A percentile compares a stretch with the other conserved stretches of the same genome.
These are phyloP conservation scores for Globia sparganii DNA, from an alignment of 2,888 invertebrate genomes.

Conservation along the genomic window DNA sequence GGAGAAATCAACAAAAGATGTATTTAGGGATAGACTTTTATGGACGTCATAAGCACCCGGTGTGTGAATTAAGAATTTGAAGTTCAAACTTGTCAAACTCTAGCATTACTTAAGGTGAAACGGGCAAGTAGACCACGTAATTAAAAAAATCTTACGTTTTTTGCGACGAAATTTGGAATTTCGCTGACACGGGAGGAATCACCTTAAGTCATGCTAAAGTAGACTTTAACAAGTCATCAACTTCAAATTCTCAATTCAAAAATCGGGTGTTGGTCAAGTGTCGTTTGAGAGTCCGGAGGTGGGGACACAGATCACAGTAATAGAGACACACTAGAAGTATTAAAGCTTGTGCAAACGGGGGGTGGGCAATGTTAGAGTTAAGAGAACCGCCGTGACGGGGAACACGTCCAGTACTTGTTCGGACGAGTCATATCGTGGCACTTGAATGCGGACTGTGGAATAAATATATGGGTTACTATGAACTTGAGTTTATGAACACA, in stretches of 20 bases:
- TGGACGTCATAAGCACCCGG: not conserved
- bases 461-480: conserved; percentile 59
- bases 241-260: not conserved
- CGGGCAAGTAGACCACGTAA: not conserved
- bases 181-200: not conserved
- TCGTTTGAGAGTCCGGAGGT: conserved; percentile 22
- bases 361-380: conserved; percentile 65
- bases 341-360: conserved; percentile 73
- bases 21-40: not conserved
- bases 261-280: not conserved
- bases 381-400: conserved; percentile 81
- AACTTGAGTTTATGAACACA: conserved; percentile 12
- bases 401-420: conserved; percentile 82
- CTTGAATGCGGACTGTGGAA: conserved; percentile 79
- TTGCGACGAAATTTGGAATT: not conserved
- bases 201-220: not conserved
- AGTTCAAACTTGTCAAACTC: not conserved
- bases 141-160: not conserved
- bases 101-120: not conserved
- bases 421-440: conserved; percentile 79
- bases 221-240: too few species aligned
- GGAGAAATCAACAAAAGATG: not conserved
- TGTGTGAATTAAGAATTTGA: not conserved
- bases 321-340: conserved; percentile 70
- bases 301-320: conserved; percentile 70